These are phyloP conservation scores for Amblyraja radiata DNA, from an alignment of 2,797 vertebrate genomes.

Conservation along the genomic window DNA sequence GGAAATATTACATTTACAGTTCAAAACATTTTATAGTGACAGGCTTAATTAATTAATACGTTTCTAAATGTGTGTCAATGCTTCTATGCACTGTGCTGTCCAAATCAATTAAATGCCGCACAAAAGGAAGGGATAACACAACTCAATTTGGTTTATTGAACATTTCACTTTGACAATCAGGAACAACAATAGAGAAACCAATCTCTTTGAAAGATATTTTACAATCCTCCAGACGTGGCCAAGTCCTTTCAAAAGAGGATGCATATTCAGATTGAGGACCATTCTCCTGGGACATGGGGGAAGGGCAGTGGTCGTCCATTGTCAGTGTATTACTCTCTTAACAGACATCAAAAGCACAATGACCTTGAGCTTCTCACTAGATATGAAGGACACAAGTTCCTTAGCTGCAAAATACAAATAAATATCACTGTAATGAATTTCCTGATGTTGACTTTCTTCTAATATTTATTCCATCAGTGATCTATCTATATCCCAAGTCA, in stretches of 20 bases:
- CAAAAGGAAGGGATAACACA: slow-evolving; percentile 7
- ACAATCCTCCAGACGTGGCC: background rate
- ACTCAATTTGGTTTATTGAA: slow-evolving; percentile 35
- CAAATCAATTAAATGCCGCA: background rate
- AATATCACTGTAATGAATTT: background rate
- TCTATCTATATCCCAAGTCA: background rate
- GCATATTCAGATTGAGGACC: slow-evolving; percentile 8
- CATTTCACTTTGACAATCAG: background rate
- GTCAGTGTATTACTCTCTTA: slow-evolving; percentile 7
- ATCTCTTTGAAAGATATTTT: slow-evolving; percentile 17
- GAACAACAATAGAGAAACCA: background rate
- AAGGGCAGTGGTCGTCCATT: background rate
- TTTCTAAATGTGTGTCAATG: background rate
- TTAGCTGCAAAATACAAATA: background rate
- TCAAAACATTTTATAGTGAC: slow-evolving; percentile 19
- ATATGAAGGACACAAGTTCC: background rate
- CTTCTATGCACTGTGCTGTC: background rate
- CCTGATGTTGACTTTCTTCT: background rate
- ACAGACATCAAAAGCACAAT: background rate
- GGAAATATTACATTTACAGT: background rate
- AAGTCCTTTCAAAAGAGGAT: background rate
- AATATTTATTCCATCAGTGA: background rate
- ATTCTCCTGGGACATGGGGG: background rate
- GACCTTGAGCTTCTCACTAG: background rate
- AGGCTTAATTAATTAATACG: slow-evolving; percentile 33